Conservation (phyloP, 1,140 invertebrate genomes). For the Scaptomyza graminum region DNA sequence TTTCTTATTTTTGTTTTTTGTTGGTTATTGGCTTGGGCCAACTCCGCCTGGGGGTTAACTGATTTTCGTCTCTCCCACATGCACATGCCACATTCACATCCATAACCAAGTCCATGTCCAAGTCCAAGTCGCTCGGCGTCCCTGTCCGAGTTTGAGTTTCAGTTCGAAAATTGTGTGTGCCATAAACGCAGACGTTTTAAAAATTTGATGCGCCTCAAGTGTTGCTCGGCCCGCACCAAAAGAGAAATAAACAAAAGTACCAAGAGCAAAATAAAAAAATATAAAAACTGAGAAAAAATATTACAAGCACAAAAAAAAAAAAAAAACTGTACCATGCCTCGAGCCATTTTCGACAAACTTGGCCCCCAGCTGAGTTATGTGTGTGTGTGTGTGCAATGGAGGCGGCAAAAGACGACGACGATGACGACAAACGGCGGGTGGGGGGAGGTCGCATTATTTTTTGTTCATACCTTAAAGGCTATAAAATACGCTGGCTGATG, state of each 20-base stretch:
- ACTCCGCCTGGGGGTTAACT: conserved; percentile 64
- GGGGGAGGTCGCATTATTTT: conserved; percentile 69
- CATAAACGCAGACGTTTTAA: conserved; percentile 81
- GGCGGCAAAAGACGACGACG: conserved; percentile 53
- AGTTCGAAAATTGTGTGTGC: conserved; percentile 76
- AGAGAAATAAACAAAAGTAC: conserved; percentile 82
- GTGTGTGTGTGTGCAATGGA: conserved; percentile 37
- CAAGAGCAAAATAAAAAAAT: conserved; percentile 66
- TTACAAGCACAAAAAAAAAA: conserved; percentile 38
- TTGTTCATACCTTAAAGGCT: conserved; percentile 73
- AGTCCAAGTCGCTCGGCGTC: not conserved
- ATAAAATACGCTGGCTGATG: conserved; percentile 72
- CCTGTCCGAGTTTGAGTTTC: conserved; percentile 14
- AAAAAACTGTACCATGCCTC: conserved; percentile 66
- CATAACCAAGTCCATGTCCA: conserved; percentile 47
- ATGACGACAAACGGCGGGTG: conserved; percentile 19
- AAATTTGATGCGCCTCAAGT: conserved; percentile 80
- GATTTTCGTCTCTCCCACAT: conserved; percentile 78
- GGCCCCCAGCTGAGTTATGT: conserved; percentile 77
- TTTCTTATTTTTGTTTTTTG: conserved; percentile 25
- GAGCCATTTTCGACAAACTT: conserved; percentile 75
- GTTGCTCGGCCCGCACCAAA: conserved; percentile 70
- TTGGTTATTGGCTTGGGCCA: conserved; percentile 52
- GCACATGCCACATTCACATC: conserved; percentile 47
- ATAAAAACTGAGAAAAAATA: conserved; percentile 20